These are phyloP conservation scores for Scomber japonicus DNA, from an alignment of 2,113 vertebrate genomes.

Conservation along the genomic window DNA sequence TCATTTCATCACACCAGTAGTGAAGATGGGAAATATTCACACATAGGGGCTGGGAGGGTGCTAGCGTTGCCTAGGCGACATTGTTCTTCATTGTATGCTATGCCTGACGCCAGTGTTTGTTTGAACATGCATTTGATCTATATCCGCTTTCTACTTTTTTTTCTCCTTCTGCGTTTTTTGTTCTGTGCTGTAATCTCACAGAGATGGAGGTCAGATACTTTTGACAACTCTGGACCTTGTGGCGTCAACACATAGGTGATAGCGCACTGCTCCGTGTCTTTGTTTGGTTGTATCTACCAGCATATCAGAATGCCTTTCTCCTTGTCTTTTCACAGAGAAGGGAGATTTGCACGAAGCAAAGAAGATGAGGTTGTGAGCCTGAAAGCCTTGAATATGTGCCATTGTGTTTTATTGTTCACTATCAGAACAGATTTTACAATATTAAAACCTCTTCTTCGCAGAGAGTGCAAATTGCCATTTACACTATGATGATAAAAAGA, in stretches of 20 bases:
- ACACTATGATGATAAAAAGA: conserved; percentile 51
- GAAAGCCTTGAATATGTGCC: conserved; percentile 20
- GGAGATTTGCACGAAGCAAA: conserved; percentile 41
- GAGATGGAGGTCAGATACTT: conserved; percentile 84
- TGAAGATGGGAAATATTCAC: conserved; percentile 29
- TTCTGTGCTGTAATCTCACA: conserved; percentile 63
- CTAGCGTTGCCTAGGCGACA: conserved; percentile 74
- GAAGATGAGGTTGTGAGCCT: conserved; percentile 38
- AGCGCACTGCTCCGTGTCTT: conserved; percentile 65
- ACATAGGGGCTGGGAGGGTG: conserved; percentile 20
- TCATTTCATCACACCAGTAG: conserved; percentile 30
- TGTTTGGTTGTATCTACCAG: conserved; percentile 77
- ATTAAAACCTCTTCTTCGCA: conserved; percentile 33
- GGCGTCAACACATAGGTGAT: conserved; percentile 85
- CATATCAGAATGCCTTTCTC: conserved; percentile 68
- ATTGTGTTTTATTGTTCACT: conserved; percentile 32
- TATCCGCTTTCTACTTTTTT: conserved; percentile 70
- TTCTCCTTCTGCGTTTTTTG: conserved; percentile 22
- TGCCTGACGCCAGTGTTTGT: conserved; percentile 67
- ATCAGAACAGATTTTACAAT: conserved; percentile 34
- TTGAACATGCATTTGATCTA: conserved; percentile 79
- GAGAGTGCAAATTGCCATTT: conserved; percentile 49
- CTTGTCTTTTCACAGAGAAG: conserved; percentile 21
- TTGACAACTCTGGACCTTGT: conserved; percentile 85
- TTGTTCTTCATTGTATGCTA: conserved; percentile 77